phyloP scores from a whole-genome alignment of 2,888 invertebrate species.

The Brachypterus glaber region DNA sequence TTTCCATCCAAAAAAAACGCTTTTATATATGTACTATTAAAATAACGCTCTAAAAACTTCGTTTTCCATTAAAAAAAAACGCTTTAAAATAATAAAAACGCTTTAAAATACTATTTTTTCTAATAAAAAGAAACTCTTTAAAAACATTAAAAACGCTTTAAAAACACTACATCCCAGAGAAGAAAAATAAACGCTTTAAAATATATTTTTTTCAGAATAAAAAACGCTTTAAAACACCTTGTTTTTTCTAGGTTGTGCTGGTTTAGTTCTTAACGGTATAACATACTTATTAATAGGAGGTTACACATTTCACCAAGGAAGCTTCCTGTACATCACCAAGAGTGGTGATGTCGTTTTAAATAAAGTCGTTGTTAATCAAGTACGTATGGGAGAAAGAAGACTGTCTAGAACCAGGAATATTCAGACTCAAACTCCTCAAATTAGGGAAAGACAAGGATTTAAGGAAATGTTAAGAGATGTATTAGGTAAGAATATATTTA shows the following conservation, averaged over 20 bases:
- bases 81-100: too few species aligned
- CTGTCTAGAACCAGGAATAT: conserved; percentile 38
- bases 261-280: conserved; percentile 64
- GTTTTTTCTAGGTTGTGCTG: conserved; percentile 44
- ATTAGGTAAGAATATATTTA: conserved; percentile 42
- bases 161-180: too few species aligned
- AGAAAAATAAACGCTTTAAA: too few species aligned
- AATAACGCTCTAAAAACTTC: too few species aligned
- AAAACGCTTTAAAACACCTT: too few species aligned
- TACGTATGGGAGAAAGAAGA: conserved; percentile 40
- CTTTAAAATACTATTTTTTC: too few species aligned
- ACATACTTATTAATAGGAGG: conserved; percentile 76
- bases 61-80: too few species aligned
- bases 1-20: too few species aligned
- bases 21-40: too few species aligned
- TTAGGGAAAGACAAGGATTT: conserved; percentile 47
- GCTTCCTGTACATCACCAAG: conserved; percentile 55
- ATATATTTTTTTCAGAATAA: too few species aligned
- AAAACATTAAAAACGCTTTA: too few species aligned
- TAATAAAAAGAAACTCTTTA: too few species aligned
- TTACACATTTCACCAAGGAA: conserved; percentile 64
- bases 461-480: conserved; percentile 54
- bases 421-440: conserved; percentile 22
- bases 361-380: conserved; percentile 41
- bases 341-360: conserved; percentile 54